A percentile compares a stretch with the other conserved stretches of the same genome.
phyloP scores from a whole-genome alignment of 2,797 vertebrate genomes.

The Premnoplex brunnescens region DNA sequence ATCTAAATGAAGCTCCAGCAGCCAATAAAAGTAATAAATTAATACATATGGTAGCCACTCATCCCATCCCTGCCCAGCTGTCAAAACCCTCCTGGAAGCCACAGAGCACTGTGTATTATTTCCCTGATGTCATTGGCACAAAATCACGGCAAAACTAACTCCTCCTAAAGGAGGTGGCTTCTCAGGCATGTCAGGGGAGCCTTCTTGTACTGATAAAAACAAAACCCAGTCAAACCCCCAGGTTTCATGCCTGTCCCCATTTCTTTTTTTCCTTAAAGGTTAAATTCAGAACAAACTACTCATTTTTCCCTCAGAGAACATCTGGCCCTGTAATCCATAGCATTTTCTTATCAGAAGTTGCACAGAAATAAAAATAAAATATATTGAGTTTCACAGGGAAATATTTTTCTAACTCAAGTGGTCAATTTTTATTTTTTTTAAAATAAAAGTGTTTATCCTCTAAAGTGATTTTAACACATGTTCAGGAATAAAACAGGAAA shows the following conservation, averaged over 20 bases:
- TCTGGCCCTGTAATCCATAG: background rate
- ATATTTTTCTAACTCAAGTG: background rate
- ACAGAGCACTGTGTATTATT: background rate
- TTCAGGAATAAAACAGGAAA: background rate
- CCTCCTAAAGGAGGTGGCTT: background rate
- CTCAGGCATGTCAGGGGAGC: background rate
- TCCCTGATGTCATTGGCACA: background rate
- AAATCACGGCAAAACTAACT: background rate
- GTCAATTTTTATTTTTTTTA: background rate
- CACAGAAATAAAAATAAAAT: background rate
- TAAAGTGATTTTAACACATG: background rate
- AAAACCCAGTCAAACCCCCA: fast-evolving
- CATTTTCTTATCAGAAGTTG: background rate
- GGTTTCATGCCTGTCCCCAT: background rate
- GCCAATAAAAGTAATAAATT: background rate
- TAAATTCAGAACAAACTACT: background rate
- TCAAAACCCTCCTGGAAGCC: background rate
- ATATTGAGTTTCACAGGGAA: background rate
- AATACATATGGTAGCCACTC: background rate
- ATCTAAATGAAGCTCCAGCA: background rate
- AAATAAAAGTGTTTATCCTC: background rate
- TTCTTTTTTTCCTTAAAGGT: background rate
- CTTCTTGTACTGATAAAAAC: background rate
- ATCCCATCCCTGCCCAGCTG: background rate
- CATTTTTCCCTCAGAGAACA: background rate